Evolutionary conservation across 2,113 vertebrate genomes (phyloP).

Genomic region (Pterophyllum scalare): DNA sequence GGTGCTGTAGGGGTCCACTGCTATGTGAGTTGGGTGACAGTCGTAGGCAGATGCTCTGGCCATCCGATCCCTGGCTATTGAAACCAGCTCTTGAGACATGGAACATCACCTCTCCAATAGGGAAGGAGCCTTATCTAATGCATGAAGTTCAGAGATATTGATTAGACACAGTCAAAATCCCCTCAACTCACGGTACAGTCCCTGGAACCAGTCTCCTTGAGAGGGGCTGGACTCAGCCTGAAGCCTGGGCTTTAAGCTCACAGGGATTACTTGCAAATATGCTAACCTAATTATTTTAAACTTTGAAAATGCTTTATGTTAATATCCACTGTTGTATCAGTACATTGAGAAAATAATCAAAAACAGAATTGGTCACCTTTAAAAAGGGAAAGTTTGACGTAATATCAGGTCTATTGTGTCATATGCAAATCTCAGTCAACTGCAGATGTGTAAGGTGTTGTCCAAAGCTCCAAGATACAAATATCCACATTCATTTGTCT

Average conservation of each 20-base stretch:
- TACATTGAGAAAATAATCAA: not conserved
- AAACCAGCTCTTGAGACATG: too few species aligned
- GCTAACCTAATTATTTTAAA: not conserved
- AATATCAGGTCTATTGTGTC: not conserved
- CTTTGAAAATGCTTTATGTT: not conserved
- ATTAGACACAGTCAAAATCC: too few species aligned
- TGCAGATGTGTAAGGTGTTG: too few species aligned
- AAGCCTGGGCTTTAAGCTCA: too few species aligned
- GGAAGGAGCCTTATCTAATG: too few species aligned
- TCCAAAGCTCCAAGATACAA: not conserved
- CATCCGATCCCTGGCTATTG: too few species aligned
- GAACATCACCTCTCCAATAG: too few species aligned
- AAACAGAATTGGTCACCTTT: not conserved
- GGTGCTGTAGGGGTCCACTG: not conserved
- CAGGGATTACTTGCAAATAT: too few species aligned
- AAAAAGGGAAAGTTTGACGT: not conserved
- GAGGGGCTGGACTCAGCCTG: not conserved
- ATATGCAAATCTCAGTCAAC: not conserved
- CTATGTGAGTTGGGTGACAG: not conserved
- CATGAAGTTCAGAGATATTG: not conserved
- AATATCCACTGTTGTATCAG: not conserved
- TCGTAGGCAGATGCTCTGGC: too few species aligned
- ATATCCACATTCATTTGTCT: not conserved
- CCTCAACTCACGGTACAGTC: too few species aligned
- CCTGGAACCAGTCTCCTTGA: not conserved